Evolutionary conservation across 2,888 invertebrate genomes (phyloP).

Genomic region (Drosophila lutescens): DNA sequence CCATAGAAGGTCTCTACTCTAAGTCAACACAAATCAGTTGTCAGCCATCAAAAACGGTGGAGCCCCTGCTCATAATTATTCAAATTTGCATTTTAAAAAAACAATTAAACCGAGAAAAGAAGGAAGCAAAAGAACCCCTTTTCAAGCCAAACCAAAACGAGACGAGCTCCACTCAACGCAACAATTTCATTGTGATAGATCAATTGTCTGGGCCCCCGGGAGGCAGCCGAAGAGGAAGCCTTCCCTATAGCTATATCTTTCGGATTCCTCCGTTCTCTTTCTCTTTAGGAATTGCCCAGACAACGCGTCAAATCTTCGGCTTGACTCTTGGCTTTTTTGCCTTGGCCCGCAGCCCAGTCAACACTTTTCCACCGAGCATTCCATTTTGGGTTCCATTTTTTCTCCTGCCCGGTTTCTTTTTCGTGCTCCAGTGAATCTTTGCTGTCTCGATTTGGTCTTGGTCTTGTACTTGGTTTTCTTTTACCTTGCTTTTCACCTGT

Average conservation of each 20-base stretch:
- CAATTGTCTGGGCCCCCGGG: conserved; percentile 38
- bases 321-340: conserved; percentile 31
- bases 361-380: conserved; percentile 8
- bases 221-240: conserved; percentile 35
- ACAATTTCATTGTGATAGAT: conserved; percentile 39
- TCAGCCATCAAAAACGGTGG: conserved; percentile 22
- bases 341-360: conserved; percentile 23
- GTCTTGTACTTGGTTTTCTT: conserved; percentile 47
- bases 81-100: conserved; percentile 59
- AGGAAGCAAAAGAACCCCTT: conserved; percentile 19
- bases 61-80: conserved; percentile 55
- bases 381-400: conserved; percentile 29
- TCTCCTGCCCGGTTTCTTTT: conserved; percentile 42
- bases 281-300: conserved; percentile 55
- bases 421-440: conserved; percentile 77
- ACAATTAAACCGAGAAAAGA: conserved; percentile 67
- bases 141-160: conserved; percentile 7
- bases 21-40: conserved; percentile 41
- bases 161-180: conserved; percentile 28
- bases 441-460: conserved; percentile 46
- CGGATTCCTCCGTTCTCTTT: background rate
- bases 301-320: conserved; percentile 64
- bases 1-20: conserved; percentile 17
- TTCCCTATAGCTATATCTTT: conserved; percentile 51
- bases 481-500: conserved; percentile 76